Evolutionary conservation across 2,888 invertebrate species (phyloP).

Genomic region (Melanostoma scalare): DNA sequence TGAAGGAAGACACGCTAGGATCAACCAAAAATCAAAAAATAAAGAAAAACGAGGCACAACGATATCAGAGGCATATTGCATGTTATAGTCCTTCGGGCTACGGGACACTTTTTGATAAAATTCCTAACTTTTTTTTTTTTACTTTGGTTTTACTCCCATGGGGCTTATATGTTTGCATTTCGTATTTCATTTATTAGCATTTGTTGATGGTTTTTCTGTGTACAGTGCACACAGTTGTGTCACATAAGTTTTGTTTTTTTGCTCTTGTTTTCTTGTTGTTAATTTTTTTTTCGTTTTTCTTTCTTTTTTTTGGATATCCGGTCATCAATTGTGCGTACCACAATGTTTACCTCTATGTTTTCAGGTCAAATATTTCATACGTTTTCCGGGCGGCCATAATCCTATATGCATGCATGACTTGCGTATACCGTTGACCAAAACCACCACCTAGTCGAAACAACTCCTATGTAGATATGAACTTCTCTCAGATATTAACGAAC

Average conservation of each 20-base stretch:
- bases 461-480: neutral
- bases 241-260: neutral
- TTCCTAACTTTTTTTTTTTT: conserved; percentile 22
- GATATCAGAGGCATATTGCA: conserved; percentile 15
- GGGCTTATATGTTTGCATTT: conserved; percentile 49
- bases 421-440: conserved; percentile 22
- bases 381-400: conserved; percentile 45
- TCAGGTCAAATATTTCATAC: conserved; percentile 52
- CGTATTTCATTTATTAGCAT: conserved; percentile 68
- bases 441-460: conserved; percentile 26
- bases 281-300: conserved; percentile 1
- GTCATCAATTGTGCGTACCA: conserved; percentile 58
- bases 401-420: conserved; percentile 39
- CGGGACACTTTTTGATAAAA: conserved; percentile 61
- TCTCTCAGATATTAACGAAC: conserved; percentile 26
- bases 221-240: conserved; percentile 22
- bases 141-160: conserved; percentile 21
- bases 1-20: neutral
- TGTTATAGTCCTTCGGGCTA: conserved; percentile 19
- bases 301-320: conserved; percentile 42
- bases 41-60: neutral
- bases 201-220: conserved; percentile 56
- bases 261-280: conserved; percentile 11
- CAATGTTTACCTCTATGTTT: conserved; percentile 51
- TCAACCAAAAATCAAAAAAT: neutral